Conservation (phyloP, 2,113 vertebrate species). For the Leucoraja erinaceus region DNA sequence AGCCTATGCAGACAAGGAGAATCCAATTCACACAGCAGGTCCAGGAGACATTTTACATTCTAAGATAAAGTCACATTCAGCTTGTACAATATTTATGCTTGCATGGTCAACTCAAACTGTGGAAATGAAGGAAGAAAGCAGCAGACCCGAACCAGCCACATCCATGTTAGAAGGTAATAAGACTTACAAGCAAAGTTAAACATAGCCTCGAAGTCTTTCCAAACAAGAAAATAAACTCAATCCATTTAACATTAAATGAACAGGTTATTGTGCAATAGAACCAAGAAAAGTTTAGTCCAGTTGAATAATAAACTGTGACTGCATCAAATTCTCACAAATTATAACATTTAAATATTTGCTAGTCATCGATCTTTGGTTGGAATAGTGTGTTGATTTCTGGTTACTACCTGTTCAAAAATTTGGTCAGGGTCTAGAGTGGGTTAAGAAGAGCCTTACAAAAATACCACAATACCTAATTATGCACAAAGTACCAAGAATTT, state of each 20-base stretch:
- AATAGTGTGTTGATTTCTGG: neutral
- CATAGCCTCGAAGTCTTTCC: neutral
- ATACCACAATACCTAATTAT: neutral
- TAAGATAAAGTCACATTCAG: neutral
- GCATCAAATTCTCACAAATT: neutral
- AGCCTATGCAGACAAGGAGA: neutral
- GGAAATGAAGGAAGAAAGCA: neutral
- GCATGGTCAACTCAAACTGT: neutral
- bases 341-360: no score
- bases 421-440: neutral
- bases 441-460: neutral
- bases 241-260: neutral
- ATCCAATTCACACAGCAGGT: slow-evolving; percentile 1
- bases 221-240: neutral
- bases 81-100: slow-evolving; percentile 15
- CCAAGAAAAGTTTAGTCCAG: neutral
- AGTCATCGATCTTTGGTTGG: neutral
- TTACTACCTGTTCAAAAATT: neutral
- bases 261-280: neutral
- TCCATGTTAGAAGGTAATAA: neutral
- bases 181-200: neutral
- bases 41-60: slow-evolving; percentile 26
- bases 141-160: neutral
- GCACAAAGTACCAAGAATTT: no score
- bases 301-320: neutral